A percentile compares a stretch with the other conserved stretches of the same genome.
Conservation (phyloP, 1,140 invertebrate species). For the Conus ventricosus region DNA sequence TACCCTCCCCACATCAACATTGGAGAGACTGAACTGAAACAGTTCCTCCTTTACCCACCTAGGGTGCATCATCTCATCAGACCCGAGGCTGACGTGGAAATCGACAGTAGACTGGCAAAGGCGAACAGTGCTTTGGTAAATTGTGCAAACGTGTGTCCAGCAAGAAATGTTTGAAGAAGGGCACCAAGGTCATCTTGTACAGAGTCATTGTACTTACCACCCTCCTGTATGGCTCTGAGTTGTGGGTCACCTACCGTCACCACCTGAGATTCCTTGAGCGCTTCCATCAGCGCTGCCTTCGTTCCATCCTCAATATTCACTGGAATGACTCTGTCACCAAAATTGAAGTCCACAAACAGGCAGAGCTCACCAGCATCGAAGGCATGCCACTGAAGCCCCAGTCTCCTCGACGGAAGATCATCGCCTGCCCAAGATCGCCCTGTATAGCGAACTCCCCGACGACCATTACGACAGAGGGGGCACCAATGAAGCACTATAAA, state of each 20-base stretch:
- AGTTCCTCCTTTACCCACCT: constrained; percentile 11
- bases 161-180: constrained; percentile 33
- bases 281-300: no score
- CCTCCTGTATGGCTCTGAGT: constrained; percentile 25
- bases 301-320: no score
- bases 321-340: neutral
- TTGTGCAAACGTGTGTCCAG: constrained; percentile 7
- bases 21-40: constrained; percentile 22
- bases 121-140: constrained; percentile 18
- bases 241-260: constrained; percentile 34
- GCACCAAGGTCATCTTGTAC: constrained; percentile 32
- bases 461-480: constrained; percentile 19
- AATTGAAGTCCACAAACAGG: neutral
- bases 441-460: constrained; percentile 30
- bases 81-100: constrained; percentile 24
- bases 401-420: no score
- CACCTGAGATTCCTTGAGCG: neutral
- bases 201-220: constrained; percentile 33
- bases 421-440: constrained; percentile 12
- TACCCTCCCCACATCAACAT: constrained; percentile 18
- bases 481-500: neutral
- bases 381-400: neutral
- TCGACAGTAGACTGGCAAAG: constrained; percentile 25
- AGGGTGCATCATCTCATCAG: constrained; percentile 23
- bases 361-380: constrained; percentile 18